Evolutionary conservation across 1,140 invertebrate species (phyloP).

Genomic region (Anadara kagoshimensis): DNA sequence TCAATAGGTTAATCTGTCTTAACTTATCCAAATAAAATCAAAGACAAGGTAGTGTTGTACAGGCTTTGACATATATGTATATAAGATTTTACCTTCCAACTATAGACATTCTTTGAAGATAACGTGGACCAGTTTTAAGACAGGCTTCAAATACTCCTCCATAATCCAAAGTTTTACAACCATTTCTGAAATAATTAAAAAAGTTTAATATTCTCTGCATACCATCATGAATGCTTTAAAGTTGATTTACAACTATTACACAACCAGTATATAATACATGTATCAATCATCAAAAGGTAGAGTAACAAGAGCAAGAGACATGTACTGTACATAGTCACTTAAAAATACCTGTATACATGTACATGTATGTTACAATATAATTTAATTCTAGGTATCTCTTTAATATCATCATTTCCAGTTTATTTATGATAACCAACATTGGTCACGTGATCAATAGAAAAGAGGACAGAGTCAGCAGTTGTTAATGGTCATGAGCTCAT

Average conservation of each 20-base stretch:
- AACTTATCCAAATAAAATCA: too few species aligned
- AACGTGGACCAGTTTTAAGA: conserved; percentile 9
- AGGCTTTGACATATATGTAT: not conserved
- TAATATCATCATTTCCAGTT: too few species aligned
- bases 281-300: not conserved
- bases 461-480: too few species aligned
- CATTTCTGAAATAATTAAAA: not conserved
- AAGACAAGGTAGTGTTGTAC: not conserved
- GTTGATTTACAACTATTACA: not conserved
- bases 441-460: too few species aligned
- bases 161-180: conserved; percentile 6
- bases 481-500: too few species aligned
- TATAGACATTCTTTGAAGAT: not conserved
- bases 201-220: not conserved
- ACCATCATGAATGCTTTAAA: not conserved
- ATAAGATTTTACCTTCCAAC: conserved; percentile 1
- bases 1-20: too few species aligned
- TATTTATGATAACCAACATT: too few species aligned
- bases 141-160: conserved; percentile 2
- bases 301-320: not conserved
- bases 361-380: too few species aligned
- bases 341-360: not conserved
- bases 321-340: not conserved
- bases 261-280: not conserved
- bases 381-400: too few species aligned